phyloP scores from a whole-genome alignment of 2,797 vertebrate genomes.

The Channallabes apus region DNA sequence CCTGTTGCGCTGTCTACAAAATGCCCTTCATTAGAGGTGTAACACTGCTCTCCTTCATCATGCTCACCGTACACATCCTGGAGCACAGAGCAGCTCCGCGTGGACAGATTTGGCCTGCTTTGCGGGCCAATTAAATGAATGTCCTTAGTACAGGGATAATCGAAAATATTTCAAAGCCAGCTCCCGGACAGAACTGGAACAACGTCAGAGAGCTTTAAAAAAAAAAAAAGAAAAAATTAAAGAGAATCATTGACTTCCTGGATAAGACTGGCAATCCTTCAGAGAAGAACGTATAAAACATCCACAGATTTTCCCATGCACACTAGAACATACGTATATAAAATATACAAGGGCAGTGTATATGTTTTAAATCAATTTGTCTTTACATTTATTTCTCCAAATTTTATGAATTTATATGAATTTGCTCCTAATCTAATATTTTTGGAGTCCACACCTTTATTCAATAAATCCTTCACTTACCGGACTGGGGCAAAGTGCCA shows the following conservation, averaged over 20 bases:
- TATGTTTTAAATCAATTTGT: background rate
- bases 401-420: background rate
- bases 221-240: background rate
- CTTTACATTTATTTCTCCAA: constrained; percentile 4
- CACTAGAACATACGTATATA: background rate
- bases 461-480: constrained; percentile 52
- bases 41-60: background rate
- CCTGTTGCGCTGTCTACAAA: constrained; percentile 9
- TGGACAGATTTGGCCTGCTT: constrained; percentile 20
- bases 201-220: constrained; percentile 38
- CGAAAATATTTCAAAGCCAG: constrained; percentile 33
- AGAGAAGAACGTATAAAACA: background rate
- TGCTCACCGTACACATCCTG: constrained; percentile 5
- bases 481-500: constrained; percentile 53
- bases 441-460: constrained; percentile 62
- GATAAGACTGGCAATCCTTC: constrained; percentile 31
- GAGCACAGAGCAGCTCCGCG: background rate
- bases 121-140: constrained; percentile 25
- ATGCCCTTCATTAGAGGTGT: constrained; percentile 14
- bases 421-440: constrained; percentile 39
- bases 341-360: background rate
- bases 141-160: constrained; percentile 22
- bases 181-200: constrained; percentile 32
- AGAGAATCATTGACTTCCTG: constrained; percentile 32
- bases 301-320: constrained; percentile 2